A percentile compares a stretch with the other conserved stretches of the same genome.
phyloP scores from a whole-genome alignment of 2,888 invertebrate genomes.

The Tuta absoluta region DNA sequence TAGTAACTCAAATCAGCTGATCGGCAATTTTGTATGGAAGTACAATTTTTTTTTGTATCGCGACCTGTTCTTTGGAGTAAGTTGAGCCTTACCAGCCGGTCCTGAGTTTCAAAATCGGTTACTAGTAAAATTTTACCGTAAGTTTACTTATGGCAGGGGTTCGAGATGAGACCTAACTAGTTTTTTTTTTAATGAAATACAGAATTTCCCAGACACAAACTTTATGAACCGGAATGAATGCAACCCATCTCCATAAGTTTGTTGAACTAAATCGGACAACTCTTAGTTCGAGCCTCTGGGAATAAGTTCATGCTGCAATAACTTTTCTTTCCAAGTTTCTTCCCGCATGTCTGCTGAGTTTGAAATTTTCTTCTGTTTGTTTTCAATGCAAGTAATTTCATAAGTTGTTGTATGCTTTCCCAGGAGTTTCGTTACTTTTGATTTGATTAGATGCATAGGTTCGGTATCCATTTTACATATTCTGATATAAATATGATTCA shows the following conservation, averaged over 20 bases:
- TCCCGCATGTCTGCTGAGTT: conserved; percentile 2
- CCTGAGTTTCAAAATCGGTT: no score
- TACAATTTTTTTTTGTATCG: no score
- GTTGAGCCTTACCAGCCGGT: no score
- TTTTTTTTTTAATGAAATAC: neutral
- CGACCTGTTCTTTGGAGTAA: no score
- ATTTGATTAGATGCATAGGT: no score
- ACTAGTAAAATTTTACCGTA: no score
- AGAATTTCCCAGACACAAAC: neutral
- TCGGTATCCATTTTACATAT: no score
- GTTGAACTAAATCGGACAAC: neutral
- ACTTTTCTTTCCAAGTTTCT: conserved; percentile 2
- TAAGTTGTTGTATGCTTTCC: neutral
- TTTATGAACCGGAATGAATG: neutral
- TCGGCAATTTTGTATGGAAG: no score
- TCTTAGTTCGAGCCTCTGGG: neutral
- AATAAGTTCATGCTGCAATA: neutral
- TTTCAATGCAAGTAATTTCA: neutral
- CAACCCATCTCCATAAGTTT: neutral
- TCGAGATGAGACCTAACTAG: neutral
- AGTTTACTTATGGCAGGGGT: neutral
- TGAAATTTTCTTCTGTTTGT: neutral
- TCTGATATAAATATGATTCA: no score
- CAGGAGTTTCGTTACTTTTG: no score
- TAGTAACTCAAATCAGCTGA: no score